Evolutionary conservation across 2,113 vertebrate genomes (phyloP).

Genomic region (Heterochromis multidens): DNA sequence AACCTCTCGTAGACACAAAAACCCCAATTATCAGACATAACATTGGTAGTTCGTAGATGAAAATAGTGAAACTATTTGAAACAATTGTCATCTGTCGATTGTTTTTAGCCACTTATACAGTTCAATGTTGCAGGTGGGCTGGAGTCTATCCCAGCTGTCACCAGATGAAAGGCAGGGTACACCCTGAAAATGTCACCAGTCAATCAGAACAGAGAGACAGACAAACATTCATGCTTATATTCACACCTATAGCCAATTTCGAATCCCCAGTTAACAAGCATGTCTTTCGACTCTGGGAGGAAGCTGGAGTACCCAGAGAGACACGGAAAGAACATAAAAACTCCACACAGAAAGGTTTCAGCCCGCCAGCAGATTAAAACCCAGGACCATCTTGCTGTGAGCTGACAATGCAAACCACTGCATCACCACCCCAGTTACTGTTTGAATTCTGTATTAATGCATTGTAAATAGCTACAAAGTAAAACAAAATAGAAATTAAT

Average conservation of each 20-base stretch:
- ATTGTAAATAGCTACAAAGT: background rate
- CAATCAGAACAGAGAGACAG: background rate
- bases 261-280: fast-evolving
- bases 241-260: background rate
- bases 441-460: too few species aligned
- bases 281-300: background rate
- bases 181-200: background rate
- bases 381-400: too few species aligned
- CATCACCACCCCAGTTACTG: background rate
- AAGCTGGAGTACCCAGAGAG: background rate
- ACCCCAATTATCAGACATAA: background rate
- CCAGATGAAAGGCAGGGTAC: background rate
- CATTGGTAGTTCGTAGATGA: background rate
- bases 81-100: background rate
- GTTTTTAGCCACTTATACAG: too few species aligned
- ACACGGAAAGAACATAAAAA: background rate
- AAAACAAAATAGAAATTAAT: background rate
- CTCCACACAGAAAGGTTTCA: background rate
- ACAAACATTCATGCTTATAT: background rate
- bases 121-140: background rate
- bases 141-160: background rate
- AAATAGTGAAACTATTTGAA: background rate
- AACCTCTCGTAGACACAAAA: background rate
- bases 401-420: too few species aligned
- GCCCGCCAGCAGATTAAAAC: background rate